Evolutionary conservation across 2,888 invertebrate species (phyloP), one percentile per base, ranked within the genome.

Genomic region (Drosophila siamana): DNA sequence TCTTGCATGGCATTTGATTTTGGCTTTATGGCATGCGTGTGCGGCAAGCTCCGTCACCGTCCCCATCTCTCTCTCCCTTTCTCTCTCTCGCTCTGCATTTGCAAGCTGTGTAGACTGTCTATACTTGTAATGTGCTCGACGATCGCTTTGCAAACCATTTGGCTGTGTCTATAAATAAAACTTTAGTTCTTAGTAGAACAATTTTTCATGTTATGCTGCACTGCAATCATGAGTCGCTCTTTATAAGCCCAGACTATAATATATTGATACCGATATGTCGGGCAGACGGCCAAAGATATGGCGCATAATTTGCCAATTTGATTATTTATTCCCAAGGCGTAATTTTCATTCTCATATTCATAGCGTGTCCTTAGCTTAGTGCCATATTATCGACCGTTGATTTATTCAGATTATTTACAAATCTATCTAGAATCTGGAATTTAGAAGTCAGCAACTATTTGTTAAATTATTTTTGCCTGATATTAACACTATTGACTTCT

Each of bases 121-220:
- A 13, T 50, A 24, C 33, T 48, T 16, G 46, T 38, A 46, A 36
- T 55, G 30, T 16, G 15, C 19, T 26, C 51, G 30, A 8, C 28
- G 22, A 36, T 47, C 26, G 22, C 8, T 40, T 24, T 51, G 28
- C n/a, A 22, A 28, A 30, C 44, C 62, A 50, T 60, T 63, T 71
- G 43, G 43, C n/a, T 71, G 26, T 54, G 51, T 64, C 78, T 74
- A 78, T 63, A 77, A 74, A 74, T 74, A 74, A 56, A 22, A 2
- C 41, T 33, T 52, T 28, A 15, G 28, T 13, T 40, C 11, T 26
- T 54, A 67, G 59, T 57, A 68, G 68, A 73, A 54, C 44, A 60
- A 74, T 60, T 78, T 73, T 78, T 72, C 59, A 62, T 51, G 46
- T 67, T 66, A 48, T 51, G 16, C 19, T 48, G 5, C 30, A 40